Base-by-base conservation (phyloP, 1,140 invertebrate species). In the Aphelenchoides avenae region DNA sequence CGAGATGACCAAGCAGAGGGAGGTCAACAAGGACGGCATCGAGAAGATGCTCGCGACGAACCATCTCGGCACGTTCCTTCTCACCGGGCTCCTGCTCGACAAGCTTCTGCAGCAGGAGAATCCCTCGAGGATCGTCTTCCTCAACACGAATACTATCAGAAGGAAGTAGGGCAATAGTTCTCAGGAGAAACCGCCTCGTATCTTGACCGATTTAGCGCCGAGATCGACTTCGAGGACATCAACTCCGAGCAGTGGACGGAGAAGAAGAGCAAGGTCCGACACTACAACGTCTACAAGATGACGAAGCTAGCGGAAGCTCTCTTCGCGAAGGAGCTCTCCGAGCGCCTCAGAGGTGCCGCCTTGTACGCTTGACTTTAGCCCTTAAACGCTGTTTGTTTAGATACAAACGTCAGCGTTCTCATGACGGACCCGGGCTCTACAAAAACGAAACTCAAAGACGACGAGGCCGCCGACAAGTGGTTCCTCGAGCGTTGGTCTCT, bases 41-140 rank as follows among this genome's bases (percentile, higher is more conserved):
- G 75, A 77, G 49, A 49, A 29, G 18, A 75, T 40, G 9, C 52
- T 77, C 7, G 74, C 73, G 20, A 77, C 75, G 3, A 77, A 77
- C 49, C 68, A 77, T 47, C 33, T 77, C 47, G 73, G 76, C 5
- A 52, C 60, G 24, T 77, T 77, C 48, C 47, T 77, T 0, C 40
- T 77, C 2, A 68, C 57, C 15, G 73, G 59, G 26, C 59, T 77
- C n/a, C 44, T 76, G 9, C 20, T 71, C 11, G 34, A 34, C 15
- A 73, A 77, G 48, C 58, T 75, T 1, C 52, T 77, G 1, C 13
- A 52, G n/a, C 72, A 75, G 26, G 30, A 63, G 26, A 53, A 63
- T 53, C 54, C 66, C 5, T 56, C 64, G 5, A 43, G 68, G 31
- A 57, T 75, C 36, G 66, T 75, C 2, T 75, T 75, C 37, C 27